Evolutionary conservation across 64 coral and sea anemone species (phyloP), one percentile per base, ranked within the genome.

Genomic region (Montipora efflorescens): DNA sequence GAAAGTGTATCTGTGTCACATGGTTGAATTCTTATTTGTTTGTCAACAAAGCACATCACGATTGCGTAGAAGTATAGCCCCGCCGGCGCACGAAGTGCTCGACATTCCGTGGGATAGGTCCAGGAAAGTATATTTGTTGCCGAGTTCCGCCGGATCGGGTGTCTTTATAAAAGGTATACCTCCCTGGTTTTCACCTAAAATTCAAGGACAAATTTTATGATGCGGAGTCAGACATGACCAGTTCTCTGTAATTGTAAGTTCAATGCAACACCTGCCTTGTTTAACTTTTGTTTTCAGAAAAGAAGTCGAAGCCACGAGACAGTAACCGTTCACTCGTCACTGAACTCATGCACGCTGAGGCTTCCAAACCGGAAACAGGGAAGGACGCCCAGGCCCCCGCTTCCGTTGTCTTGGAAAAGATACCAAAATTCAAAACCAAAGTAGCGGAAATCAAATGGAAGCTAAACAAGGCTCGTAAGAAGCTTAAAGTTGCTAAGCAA

Each of bases 391-490:
- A 16, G 48, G 10, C 87, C 0, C 6, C 23, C 15, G 75, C 82
- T 16, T 67, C 86, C 0, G 88, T 70, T 8, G 13, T 91, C 1
- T 51, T 89, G 20, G 95, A 96, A 28, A 51, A 96, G 19, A 85
- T 82, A 2, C 80, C 88, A 4, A 91, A 89, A 53, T 98, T 98
- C 73, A 77, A 87, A 67, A 51, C 91, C 4, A 76, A 87, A 77
- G 61, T 84, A 3, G 84, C 80, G 8, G 97, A 95, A 79, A 64
- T 98, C 36, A 98, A 88, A 66, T 98, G 94, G 94, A 98, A 98
- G 88, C 82, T 98, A 2, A 98, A 98, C 89, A 93, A 98, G 83
- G 97, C 94, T 10, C 55, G 97, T 89, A 90, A 79, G 87, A 91
- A 91, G 21, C 83, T 98, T 53, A 98, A 96, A 61, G 76, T 82